phyloP scores from a whole-genome alignment of 1,140 invertebrate genomes.

The Pseudomyrmex flavicornis region DNA sequence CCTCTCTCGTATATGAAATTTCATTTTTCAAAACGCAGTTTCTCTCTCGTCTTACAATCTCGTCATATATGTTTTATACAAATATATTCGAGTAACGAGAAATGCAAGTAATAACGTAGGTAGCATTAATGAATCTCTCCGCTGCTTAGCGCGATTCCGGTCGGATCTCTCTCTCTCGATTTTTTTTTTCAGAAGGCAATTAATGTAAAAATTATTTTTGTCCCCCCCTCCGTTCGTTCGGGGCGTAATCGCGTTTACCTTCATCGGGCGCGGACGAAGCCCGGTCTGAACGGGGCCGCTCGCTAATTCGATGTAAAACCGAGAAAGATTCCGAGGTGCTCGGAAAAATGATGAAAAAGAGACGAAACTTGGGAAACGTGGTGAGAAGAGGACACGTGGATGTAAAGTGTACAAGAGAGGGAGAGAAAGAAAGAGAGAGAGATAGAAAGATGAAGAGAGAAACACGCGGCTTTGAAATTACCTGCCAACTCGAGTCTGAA shows the following conservation, averaged over 20 bases:
- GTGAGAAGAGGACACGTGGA: conserved; percentile 42
- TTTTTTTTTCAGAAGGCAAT: conserved; percentile 34
- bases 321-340: conserved; percentile 55
- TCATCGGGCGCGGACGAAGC: conserved; percentile 35
- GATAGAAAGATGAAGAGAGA: conserved; percentile 12
- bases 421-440: conserved; percentile 4
- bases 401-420: conserved; percentile 44
- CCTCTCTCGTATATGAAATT: neutral
- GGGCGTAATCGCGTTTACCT: conserved; percentile 51
- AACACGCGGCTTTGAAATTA: conserved; percentile 63
- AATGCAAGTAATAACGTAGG: conserved; percentile 50
- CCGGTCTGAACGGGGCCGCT: conserved; percentile 34
- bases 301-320: conserved; percentile 51
- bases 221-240: neutral
- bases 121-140: conserved; percentile 41
- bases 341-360: conserved; percentile 57
- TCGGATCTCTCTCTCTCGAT: conserved; percentile 38
- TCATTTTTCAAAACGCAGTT: neutral
- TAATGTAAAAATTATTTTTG: conserved; percentile 59
- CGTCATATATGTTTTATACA: conserved; percentile 14
- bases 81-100: conserved; percentile 32
- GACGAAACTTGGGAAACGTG: conserved; percentile 21
- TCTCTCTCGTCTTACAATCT: conserved; percentile 18
- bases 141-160: conserved; percentile 9
- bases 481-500: conserved; percentile 68